Evolutionary conservation across 1,140 invertebrate species (phyloP).

Genomic region (Heliconius hermathena): DNA sequence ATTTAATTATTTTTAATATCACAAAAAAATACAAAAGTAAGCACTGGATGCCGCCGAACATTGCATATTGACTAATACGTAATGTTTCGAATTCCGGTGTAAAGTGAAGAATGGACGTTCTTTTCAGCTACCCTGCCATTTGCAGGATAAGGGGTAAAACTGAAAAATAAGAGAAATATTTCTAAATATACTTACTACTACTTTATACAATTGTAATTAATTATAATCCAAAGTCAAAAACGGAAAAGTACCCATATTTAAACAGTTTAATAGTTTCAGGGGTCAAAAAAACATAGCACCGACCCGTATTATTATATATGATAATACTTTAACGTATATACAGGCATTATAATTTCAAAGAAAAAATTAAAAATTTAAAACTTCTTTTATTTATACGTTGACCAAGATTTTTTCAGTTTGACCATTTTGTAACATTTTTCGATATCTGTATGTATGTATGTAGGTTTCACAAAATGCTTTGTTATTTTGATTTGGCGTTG

Average conservation of each 20-base stretch:
- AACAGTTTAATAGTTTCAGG: background rate
- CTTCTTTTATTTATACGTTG: slow-evolving; percentile 44
- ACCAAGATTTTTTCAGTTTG: slow-evolving; percentile 43
- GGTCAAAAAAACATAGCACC: slow-evolving; percentile 38
- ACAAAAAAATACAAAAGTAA: no score
- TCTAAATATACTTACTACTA: no score
- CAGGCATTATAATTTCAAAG: slow-evolving; percentile 29
- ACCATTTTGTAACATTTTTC: slow-evolving; percentile 29
- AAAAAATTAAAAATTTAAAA: slow-evolving; percentile 46
- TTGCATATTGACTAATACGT: no score
- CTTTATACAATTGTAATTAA: background rate
- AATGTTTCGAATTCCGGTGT: no score
- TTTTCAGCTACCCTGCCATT: no score
- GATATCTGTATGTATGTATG: slow-evolving; percentile 12
- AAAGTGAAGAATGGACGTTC: no score
- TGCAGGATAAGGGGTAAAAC: background rate
- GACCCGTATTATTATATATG: slow-evolving; percentile 65
- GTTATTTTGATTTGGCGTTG: slow-evolving; percentile 30
- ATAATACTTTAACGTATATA: slow-evolving; percentile 38
- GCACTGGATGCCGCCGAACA: no score
- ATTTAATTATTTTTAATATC: no score
- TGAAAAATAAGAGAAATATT: background rate
- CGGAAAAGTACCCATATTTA: background rate
- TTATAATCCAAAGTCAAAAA: background rate
- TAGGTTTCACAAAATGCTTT: slow-evolving; percentile 27